A percentile compares a stretch with the other conserved stretches of the same genome.
These are phyloP conservation scores for Manduca sexta DNA, from an alignment of 1,140 invertebrate species.

Conservation along the genomic window DNA sequence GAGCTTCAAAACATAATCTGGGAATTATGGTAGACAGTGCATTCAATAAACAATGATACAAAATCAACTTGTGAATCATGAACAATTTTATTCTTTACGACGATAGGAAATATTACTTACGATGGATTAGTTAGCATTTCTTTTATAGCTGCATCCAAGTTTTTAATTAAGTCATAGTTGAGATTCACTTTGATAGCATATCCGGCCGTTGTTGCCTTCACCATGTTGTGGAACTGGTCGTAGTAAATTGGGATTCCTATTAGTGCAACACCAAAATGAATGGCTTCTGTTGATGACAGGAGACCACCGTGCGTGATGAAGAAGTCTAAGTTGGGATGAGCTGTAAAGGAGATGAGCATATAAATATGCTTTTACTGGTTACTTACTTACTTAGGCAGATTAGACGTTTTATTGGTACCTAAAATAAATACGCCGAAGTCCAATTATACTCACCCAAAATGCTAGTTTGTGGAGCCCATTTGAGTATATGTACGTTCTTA, in stretches of 20 bases:
- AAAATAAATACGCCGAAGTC: not conserved
- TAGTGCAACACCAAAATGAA: constrained; percentile 77
- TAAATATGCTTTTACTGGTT: too few species aligned
- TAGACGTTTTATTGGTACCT: too few species aligned
- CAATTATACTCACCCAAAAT: constrained; percentile 12
- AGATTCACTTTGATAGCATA: constrained; percentile 5
- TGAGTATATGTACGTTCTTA: constrained; percentile 19
- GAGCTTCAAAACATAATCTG: too few species aligned
- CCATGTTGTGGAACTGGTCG: constrained; percentile 72
- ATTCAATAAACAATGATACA: not conserved
- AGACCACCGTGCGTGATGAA: constrained; percentile 81
- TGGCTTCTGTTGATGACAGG: constrained; percentile 76
- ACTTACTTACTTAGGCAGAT: too few species aligned
- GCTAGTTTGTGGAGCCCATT: constrained; percentile 23
- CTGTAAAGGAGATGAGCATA: constrained; percentile 62
- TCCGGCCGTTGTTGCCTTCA: constrained; percentile 10
- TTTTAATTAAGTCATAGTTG: not conserved
- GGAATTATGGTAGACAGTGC: not conserved
- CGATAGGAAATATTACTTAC: not conserved
- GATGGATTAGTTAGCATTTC: constrained; percentile 1
- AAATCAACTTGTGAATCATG: not conserved
- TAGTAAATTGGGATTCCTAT: constrained; percentile 77
- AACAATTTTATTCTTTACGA: not conserved
- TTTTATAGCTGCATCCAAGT: not conserved
- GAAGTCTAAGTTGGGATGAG: constrained; percentile 73